Conservation (phyloP, 2,113 vertebrate species). For the Lepus americanus region DNA sequence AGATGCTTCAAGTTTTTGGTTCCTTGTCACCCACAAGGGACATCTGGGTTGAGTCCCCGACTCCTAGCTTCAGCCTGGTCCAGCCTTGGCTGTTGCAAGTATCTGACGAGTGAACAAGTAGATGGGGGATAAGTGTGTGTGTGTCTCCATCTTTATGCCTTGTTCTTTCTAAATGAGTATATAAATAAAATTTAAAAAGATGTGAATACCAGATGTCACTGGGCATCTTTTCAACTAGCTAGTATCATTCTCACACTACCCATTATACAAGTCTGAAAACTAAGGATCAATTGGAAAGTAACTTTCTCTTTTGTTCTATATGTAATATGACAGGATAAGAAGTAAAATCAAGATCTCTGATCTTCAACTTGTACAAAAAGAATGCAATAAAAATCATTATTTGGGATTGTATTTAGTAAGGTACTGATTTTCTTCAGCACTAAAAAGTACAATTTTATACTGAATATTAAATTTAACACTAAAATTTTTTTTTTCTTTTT, state of each 20-base stretch:
- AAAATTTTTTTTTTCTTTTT: too few species aligned
- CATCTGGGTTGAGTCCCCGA: too few species aligned
- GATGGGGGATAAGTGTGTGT: too few species aligned
- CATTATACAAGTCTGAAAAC: neutral
- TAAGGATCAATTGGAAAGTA: neutral
- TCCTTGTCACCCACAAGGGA: too few species aligned
- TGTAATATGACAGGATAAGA: neutral
- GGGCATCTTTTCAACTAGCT: neutral
- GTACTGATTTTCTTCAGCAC: neutral
- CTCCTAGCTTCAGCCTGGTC: too few species aligned
- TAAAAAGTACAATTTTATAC: neutral
- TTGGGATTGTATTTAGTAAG: neutral
- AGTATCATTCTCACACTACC: neutral
- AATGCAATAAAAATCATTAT: conserved; percentile 1
- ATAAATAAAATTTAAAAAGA: neutral
- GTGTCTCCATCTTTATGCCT: too few species aligned
- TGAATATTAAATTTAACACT: conserved; percentile 2
- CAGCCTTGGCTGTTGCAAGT: too few species aligned
- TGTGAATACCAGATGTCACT: neutral
- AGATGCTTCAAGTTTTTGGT: too few species aligned
- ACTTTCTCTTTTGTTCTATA: neutral
- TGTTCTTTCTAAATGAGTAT: too few species aligned
- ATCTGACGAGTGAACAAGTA: too few species aligned
- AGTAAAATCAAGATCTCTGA: neutral
- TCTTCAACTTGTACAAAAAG: neutral